These are phyloP conservation scores for Sussaba pulchella DNA, from an alignment of 2,888 invertebrate genomes.

Conservation along the genomic window DNA sequence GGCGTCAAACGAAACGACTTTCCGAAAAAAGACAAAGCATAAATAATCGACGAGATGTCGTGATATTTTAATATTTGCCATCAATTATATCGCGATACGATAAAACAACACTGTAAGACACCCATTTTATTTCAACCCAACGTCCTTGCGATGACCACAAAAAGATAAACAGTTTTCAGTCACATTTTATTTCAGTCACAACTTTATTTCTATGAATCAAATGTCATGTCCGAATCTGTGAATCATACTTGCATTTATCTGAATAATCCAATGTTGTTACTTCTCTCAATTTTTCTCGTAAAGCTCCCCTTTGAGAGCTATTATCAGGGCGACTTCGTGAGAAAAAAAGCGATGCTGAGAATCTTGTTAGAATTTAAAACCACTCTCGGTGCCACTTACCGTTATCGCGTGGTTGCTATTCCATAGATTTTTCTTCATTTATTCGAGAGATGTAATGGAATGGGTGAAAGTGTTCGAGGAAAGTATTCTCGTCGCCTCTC, in stretches of 20 bases:
- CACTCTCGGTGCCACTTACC: constrained; percentile 3
- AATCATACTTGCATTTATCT: not conserved
- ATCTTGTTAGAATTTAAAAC: constrained; percentile 24
- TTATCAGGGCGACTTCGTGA: not conserved
- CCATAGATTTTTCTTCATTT: constrained; percentile 18
- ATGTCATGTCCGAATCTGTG: not conserved
- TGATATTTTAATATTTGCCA: too few relatives aligned
- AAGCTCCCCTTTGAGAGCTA: not conserved
- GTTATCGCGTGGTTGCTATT: constrained; percentile 8
- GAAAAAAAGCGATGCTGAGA: not conserved
- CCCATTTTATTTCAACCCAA: too few relatives aligned
- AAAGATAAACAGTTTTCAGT: too few relatives aligned
- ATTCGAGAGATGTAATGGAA: constrained; percentile 52
- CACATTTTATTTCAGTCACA: too few relatives aligned
- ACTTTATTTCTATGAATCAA: too few relatives aligned
- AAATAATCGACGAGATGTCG: too few relatives aligned
- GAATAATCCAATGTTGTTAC: not conserved
- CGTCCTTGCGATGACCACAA: too few relatives aligned
- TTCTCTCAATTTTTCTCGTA: not conserved
- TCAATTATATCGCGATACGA: too few relatives aligned
- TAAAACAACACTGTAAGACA: too few relatives aligned
- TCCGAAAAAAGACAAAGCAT: too few relatives aligned
- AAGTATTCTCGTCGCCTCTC: constrained; percentile 28
- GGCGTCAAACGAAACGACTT: too few relatives aligned
- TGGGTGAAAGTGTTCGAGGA: constrained; percentile 52